These are phyloP conservation scores for Plemyria rubiginata DNA, from an alignment of 2,888 invertebrate species.

Conservation along the genomic window DNA sequence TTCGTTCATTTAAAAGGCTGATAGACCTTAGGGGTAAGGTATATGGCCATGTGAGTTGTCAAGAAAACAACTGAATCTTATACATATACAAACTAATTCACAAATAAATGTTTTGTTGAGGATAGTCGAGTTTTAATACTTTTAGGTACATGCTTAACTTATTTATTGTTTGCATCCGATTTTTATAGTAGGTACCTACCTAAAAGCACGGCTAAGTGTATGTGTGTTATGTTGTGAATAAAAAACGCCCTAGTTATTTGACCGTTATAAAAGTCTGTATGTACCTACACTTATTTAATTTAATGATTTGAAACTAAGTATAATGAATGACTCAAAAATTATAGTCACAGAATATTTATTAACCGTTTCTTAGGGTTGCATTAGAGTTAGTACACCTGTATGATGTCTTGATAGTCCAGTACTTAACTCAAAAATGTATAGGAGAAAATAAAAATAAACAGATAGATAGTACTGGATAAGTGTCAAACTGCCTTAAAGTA, in stretches of 20 bases:
- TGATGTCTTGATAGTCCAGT: slow-evolving; percentile 33
- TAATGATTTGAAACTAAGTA: neutral
- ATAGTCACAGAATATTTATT: slow-evolving; percentile 16
- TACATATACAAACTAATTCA: neutral
- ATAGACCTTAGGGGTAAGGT: neutral
- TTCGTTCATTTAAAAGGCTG: neutral
- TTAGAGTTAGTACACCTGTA: slow-evolving; percentile 24
- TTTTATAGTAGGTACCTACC: slow-evolving; percentile 5
- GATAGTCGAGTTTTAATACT: slow-evolving; percentile 11
- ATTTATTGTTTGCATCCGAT: slow-evolving; percentile 12
- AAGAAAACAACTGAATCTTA: neutral
- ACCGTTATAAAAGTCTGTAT: slow-evolving; percentile 5
- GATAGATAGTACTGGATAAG: slow-evolving; percentile 33
- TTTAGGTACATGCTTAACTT: slow-evolving; percentile 1
- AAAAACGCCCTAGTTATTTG: slow-evolving; percentile 3
- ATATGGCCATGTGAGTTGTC: neutral
- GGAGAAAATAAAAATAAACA: slow-evolving; percentile 17
- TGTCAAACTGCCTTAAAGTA: slow-evolving; percentile 39
- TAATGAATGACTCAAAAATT: slow-evolving; percentile 15
- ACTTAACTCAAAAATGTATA: slow-evolving; percentile 16
- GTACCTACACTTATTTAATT: slow-evolving; percentile 10
- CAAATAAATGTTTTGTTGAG: neutral
- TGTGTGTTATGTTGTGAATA: slow-evolving; percentile 21
- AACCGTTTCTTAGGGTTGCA: slow-evolving; percentile 15
- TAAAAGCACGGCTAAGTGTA: no score